These are phyloP conservation scores for Danio tinwini DNA, from an alignment of 2,797 vertebrate genomes.

Conservation along the genomic window DNA sequence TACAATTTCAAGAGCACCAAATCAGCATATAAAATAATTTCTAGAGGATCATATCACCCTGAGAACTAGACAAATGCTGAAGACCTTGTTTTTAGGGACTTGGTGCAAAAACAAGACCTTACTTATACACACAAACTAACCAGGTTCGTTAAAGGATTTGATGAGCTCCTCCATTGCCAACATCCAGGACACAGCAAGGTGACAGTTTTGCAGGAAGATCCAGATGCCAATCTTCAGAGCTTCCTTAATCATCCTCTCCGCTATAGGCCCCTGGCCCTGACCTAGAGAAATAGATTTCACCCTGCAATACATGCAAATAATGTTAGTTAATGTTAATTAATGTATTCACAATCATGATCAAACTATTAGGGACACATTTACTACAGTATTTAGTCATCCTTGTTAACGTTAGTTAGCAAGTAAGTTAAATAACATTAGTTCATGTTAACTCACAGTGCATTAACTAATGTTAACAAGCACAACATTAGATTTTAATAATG, in stretches of 20 bases:
- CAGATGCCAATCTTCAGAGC: constrained; percentile 81
- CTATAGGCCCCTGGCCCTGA: constrained; percentile 86
- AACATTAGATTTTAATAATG: too few species aligned
- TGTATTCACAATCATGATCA: too few species aligned
- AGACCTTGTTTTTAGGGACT: not conserved
- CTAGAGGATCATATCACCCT: not conserved
- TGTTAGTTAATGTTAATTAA: too few species aligned
- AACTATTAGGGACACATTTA: too few species aligned
- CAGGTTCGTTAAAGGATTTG: constrained; percentile 84
- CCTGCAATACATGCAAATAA: constrained; percentile 65
- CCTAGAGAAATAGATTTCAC: constrained; percentile 85
- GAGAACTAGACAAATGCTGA: not conserved
- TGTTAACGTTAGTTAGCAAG: too few species aligned
- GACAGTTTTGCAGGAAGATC: constrained; percentile 88
- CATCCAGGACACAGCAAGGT: constrained; percentile 88
- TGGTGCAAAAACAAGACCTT: not conserved
- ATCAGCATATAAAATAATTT: not conserved
- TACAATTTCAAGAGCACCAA: not conserved
- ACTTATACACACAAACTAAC: constrained; percentile 61
- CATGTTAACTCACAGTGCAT: too few species aligned
- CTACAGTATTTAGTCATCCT: too few species aligned
- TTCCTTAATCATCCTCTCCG: constrained; percentile 83
- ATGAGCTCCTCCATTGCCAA: constrained; percentile 87
- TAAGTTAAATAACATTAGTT: too few species aligned
- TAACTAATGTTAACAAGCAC: too few species aligned